Percentiles rank a stretch among this genome's conserved stretches.
Conservation (phyloP, 2,888 invertebrate species). For the Meiosimyza decipiens region DNA sequence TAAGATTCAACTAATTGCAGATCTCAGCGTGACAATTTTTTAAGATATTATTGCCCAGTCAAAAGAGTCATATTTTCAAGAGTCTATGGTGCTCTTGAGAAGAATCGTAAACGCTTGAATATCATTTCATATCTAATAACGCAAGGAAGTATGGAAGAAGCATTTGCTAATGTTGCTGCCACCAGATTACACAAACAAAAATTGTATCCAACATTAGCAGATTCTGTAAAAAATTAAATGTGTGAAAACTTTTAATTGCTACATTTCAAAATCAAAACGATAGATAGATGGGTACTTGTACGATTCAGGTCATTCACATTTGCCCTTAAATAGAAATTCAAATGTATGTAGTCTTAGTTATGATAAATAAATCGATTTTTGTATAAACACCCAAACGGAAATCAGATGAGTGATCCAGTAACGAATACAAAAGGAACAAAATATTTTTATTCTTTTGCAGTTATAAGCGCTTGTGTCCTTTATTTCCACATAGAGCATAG, state of each 20-base stretch:
- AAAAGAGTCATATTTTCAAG: conserved; percentile 72
- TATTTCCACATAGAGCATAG: too few species aligned
- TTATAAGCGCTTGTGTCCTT: too few species aligned
- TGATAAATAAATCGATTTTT: too few species aligned
- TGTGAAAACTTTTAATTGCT: not conserved
- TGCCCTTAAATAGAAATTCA: too few species aligned
- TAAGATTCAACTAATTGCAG: conserved; percentile 59
- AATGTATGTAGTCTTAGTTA: too few species aligned
- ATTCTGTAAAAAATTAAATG: not conserved
- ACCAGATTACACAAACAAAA: conserved; percentile 10
- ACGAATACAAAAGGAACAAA: too few species aligned
- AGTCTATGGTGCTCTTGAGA: conserved; percentile 77
- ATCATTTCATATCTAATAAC: conserved; percentile 82
- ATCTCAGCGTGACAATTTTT: conserved; percentile 73
- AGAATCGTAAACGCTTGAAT: conserved; percentile 69
- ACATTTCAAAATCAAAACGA: not conserved
- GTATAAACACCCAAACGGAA: too few species aligned
- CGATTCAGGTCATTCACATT: too few species aligned
- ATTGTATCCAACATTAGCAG: not conserved
- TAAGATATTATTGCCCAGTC: conserved; percentile 75
- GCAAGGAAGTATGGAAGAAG: conserved; percentile 81
- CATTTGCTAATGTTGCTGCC: conserved; percentile 55
- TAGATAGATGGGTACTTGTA: too few species aligned
- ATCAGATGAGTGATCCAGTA: too few species aligned
- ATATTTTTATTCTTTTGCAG: too few species aligned